Percentiles rank a stretch among this genome's conserved stretches.
phyloP scores from a whole-genome alignment of 2,888 invertebrate species.

The Pheosia gnoma region DNA sequence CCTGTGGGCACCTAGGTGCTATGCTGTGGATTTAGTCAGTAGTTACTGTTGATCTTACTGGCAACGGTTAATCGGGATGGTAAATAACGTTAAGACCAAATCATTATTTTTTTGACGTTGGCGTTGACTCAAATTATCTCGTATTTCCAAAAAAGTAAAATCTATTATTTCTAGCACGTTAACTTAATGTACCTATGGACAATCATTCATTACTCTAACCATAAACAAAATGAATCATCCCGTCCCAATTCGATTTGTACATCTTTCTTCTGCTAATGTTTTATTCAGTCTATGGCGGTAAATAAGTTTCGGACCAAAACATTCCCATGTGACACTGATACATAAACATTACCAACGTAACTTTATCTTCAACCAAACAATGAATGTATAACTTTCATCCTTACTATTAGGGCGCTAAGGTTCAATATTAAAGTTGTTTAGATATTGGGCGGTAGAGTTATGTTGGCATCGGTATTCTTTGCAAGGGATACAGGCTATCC shows the following conservation, averaged over 20 bases:
- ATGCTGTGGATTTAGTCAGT: too few species aligned
- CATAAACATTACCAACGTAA: conserved; percentile 58
- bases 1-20: too few species aligned
- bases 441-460: conserved; percentile 28
- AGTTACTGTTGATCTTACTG: too few species aligned
- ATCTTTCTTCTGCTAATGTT: conserved; percentile 69
- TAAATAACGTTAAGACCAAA: too few species aligned
- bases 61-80: too few species aligned
- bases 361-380: conserved; percentile 1
- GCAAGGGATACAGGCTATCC: conserved; percentile 78
- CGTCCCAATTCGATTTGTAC: conserved; percentile 63
- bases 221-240: conserved; percentile 62
- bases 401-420: conserved; percentile 16
- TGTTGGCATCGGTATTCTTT: conserved; percentile 63
- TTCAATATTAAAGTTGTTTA: conserved; percentile 11
- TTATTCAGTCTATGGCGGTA: conserved; percentile 72
- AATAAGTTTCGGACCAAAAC: conserved; percentile 82
- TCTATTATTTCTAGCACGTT: too few species aligned
- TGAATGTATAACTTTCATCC: conserved; percentile 9
- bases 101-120: too few species aligned
- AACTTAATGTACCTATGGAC: neutral
- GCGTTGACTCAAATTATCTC: too few species aligned
- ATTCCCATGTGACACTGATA: conserved; percentile 80
- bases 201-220: conserved; percentile 44
- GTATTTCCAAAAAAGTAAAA: too few species aligned